A percentile compares a stretch with the other conserved stretches of the same genome.
These are phyloP conservation scores for Lethrus apterus DNA, from an alignment of 1,140 invertebrate species.

Conservation along the genomic window DNA sequence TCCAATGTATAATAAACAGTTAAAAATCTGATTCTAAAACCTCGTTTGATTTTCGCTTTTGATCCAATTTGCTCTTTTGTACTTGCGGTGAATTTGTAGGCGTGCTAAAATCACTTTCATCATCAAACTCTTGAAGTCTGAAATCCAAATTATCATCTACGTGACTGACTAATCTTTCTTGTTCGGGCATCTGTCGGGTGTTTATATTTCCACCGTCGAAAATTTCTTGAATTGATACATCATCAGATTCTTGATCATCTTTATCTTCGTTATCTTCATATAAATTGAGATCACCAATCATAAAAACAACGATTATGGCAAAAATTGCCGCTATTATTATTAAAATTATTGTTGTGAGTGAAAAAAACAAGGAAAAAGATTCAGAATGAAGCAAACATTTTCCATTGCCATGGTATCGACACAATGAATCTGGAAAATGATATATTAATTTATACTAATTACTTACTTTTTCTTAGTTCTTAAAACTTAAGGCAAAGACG, in stretches of 20 bases:
- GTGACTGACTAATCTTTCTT: no score
- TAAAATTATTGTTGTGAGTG: conserved; percentile 24
- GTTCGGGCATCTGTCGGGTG: no score
- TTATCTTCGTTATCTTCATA: conserved; percentile 11
- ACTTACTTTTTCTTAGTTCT: no score
- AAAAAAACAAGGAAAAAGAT: conserved; percentile 23
- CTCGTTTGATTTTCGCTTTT: conserved; percentile 2
- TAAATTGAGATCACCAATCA: conserved; percentile 18
- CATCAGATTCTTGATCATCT: no score
- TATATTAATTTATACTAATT: no score
- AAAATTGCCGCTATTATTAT: conserved; percentile 24
- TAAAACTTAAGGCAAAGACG: no score
- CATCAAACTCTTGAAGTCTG: neutral
- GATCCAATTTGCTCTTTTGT: no score
- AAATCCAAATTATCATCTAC: no score
- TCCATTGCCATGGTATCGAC: neutral
- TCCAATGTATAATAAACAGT: neutral
- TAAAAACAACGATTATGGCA: conserved; percentile 13
- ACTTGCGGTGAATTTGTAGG: no score
- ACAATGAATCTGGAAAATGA: conserved; percentile 15
- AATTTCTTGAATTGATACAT: no score
- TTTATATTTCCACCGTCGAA: no score
- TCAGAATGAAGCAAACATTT: conserved; percentile 28
- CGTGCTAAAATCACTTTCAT: no score
- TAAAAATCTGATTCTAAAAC: conserved; percentile 13